These are phyloP conservation scores for Sinotaia quadrata DNA, from an alignment of 2,888 invertebrate species.

Conservation along the genomic window DNA sequence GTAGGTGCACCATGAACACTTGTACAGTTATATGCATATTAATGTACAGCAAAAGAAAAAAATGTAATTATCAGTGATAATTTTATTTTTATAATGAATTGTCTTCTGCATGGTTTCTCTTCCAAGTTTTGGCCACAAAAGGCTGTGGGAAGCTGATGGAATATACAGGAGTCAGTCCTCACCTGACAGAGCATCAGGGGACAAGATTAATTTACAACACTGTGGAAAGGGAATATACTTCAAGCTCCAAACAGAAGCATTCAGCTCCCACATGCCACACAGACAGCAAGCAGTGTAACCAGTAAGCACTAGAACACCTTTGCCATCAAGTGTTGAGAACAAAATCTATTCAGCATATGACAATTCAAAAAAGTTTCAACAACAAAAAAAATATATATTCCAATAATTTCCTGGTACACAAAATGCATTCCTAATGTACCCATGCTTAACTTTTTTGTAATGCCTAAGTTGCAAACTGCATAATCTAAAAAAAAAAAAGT, in stretches of 20 bases:
- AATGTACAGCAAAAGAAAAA: conserved; percentile 11
- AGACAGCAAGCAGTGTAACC: background rate
- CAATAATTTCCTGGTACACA: too few relatives aligned
- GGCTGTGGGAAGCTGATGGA: conserved; percentile 25
- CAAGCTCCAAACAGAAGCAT: background rate
- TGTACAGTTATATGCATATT: background rate
- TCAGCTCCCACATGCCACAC: conserved; percentile 3
- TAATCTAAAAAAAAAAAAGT: too few relatives aligned
- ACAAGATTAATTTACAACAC: conserved; percentile 22
- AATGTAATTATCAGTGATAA: background rate
- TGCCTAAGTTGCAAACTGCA: too few relatives aligned
- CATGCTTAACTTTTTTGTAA: too few relatives aligned
- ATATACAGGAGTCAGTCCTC: conserved; percentile 26
- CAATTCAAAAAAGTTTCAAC: too few relatives aligned
- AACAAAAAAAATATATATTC: too few relatives aligned
- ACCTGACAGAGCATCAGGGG: conserved; percentile 20
- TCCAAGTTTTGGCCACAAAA: conserved; percentile 9
- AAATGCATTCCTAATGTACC: too few relatives aligned
- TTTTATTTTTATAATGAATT: background rate
- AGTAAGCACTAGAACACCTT: background rate
- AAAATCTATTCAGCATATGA: background rate
- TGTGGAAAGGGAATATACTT: conserved; percentile 27
- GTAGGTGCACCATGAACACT: too few relatives aligned
- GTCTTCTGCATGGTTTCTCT: conserved; percentile 20
- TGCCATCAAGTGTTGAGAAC: background rate